Evolutionary conservation across 1,140 invertebrate genomes (phyloP).

Genomic region (Euura lappo): DNA sequence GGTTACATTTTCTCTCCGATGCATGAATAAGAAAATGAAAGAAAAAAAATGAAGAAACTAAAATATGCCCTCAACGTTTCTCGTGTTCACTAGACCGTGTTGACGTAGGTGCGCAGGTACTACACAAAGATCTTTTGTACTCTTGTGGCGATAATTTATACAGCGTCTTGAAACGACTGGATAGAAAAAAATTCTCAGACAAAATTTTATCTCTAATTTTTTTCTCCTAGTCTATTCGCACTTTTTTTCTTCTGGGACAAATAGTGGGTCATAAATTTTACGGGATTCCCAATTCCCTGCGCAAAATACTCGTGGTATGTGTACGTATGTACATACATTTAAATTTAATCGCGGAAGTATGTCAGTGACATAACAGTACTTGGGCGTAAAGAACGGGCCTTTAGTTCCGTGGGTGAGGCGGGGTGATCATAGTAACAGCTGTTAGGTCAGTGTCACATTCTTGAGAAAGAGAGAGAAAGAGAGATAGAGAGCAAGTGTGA

Average conservation of each 20-base stretch:
- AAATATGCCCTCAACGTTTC: not conserved
- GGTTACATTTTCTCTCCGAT: no score
- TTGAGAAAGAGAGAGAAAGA: no score
- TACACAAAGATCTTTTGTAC: not conserved
- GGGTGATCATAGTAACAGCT: not conserved
- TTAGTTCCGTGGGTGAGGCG: not conserved
- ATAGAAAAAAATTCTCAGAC: no score
- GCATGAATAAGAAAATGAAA: not conserved
- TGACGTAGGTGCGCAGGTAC: not conserved
- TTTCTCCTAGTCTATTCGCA: no score
- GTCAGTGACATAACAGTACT: slow-evolving; percentile 7
- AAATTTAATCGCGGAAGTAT: not conserved
- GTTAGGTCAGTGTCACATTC: not conserved
- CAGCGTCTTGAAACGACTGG: no score
- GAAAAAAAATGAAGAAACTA: not conserved
- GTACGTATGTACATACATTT: not conserved
- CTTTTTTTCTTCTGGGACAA: no score
- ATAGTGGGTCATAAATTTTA: not conserved
- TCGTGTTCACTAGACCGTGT: not conserved
- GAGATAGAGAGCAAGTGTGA: no score
- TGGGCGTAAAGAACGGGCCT: slow-evolving; percentile 3
- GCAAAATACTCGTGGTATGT: not conserved
- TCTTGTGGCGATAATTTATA: not conserved
- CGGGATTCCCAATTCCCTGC: not conserved
- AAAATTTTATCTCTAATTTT: no score